Evolutionary conservation across 2,888 invertebrate genomes (phyloP), one percentile per base, ranked within the genome.

Genomic region (Caenorhabditis zanzibari): DNA sequence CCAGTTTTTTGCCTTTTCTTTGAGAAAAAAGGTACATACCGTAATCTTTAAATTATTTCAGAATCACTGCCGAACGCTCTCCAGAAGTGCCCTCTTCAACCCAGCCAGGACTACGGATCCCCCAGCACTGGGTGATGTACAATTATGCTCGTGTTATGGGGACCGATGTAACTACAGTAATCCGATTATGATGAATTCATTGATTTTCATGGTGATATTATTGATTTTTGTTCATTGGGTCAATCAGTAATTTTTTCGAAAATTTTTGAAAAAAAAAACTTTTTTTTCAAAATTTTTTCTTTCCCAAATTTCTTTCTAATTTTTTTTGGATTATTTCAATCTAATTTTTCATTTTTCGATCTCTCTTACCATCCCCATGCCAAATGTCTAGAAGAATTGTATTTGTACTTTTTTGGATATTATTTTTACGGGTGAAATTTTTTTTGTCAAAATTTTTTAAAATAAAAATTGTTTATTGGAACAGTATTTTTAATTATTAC

Each of bases 41-140:
- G 3, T 49, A 14, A 19, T 28, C 49, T 47, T 28, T 26, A 16
- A 49, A 32, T 22, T 12, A 49, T 72, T 88, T 56, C 76, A 88
- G 86, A 88, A 87, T 47, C 85, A 87, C 68, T 88, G 88, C 49
- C 85, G 88, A 54, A 87, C 85, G 1, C 84, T 92, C 35, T 89
- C 89, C 16, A 87, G 92, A 6, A 82, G 88, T 9, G 74, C 85
- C 6, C 85, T 92, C n/a, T 92, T 92, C 85, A 92, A 91, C 66
- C 88, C 89, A 10, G 90, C 90, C 16, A 54, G 84, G 12, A 75
- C 85, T 19, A 76, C 87, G 32, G 87, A 88, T 54, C 85, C 86
- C 19, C 88, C 87, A 16, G 86, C 87, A 12, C 84, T 89, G 47
- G 91, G 91, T 24, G 91, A 91, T 47, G 90, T 92, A 12, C 86